Evolutionary conservation across 2,888 invertebrate genomes (phyloP), one percentile per base, ranked within the genome.

Genomic region (Electrophaes corylata): DNA sequence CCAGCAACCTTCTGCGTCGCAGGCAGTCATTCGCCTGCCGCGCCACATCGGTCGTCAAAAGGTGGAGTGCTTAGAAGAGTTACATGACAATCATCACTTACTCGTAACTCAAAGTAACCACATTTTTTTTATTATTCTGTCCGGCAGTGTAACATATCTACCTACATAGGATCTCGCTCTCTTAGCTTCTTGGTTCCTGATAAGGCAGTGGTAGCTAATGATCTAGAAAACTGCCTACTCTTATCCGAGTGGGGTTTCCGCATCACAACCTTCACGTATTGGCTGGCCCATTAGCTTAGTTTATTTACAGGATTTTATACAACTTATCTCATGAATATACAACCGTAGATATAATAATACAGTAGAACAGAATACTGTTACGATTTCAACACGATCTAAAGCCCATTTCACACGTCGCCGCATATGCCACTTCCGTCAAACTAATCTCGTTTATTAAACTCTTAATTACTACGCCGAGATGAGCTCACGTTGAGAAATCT

Each of bases 161-260:
- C 31, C 31, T 31, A 64, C n/a, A 29, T 29, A 29, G 26, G 47
- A 43, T 48, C 48, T 58, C 57, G 19, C 55, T 48, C 66, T 65
- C 31, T n/a, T 10, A 20, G 46, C 20, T 33, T 16, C 29, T 31
- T 31, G 61, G 64, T 52, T 62, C 56, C 52, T 62, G 72, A 70
- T 62, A 70, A 58, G 56, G 60, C 66, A 68, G 19, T 62, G 57
- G 57, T 54, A 62, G 49, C 65, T 75, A 79, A 76, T 79, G 73
- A 67, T 48, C 68, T 66, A 71, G 78, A 79, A 79, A 75, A 67
- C 74, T 66, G 66, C 62, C 62, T 46, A 57, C 70, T 68, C 71
- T 75, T 69, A 65, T 67, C 66, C 64, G 67, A 67, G 76, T 76
- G 67, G 70, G 67, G 18, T 74, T n/a, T 70, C 66, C 69, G 61